Conservation (phyloP, 2,797 vertebrate genomes). For the Ibycter americanus region DNA sequence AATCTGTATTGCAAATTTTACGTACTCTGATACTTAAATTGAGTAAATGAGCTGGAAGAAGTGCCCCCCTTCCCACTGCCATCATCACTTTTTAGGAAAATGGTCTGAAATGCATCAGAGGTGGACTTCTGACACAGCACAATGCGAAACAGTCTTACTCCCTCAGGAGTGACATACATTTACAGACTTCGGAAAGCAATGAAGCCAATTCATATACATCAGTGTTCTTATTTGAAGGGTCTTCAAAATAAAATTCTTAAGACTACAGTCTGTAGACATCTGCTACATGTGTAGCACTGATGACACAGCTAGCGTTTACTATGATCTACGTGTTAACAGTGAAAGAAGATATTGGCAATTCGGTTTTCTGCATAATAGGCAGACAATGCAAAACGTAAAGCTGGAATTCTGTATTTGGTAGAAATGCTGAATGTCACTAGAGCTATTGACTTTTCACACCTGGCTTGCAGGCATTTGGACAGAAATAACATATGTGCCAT, state of each 20-base stretch:
- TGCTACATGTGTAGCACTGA: conserved; percentile 23
- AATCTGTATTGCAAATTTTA: background rate
- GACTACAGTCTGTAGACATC: conserved; percentile 33
- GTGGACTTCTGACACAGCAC: background rate
- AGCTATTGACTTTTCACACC: conserved; percentile 66
- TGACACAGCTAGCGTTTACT: conserved; percentile 16
- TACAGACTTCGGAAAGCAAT: background rate
- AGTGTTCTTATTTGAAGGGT: conserved; percentile 9
- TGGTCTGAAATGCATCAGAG: background rate
- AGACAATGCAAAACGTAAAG: conserved; percentile 50
- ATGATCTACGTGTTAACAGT: conserved; percentile 20
- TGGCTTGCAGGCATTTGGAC: conserved; percentile 62
- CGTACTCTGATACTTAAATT: background rate
- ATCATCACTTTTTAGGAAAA: background rate
- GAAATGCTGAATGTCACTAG: conserved; percentile 53
- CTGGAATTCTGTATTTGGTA: conserved; percentile 44
- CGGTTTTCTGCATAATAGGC: conserved; percentile 38
- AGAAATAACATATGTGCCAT: conserved; percentile 59
- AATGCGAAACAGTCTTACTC: background rate
- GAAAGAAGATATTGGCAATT: conserved; percentile 45
- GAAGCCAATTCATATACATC: conserved; percentile 7
- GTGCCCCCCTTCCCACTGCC: background rate
- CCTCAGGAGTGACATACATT: background rate
- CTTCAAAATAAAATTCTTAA: conserved; percentile 47
- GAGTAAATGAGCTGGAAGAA: background rate